Evolutionary conservation across 2,797 vertebrate genomes (phyloP), one percentile per base, ranked within the genome.

Genomic region (Nannoperca obscura): DNA sequence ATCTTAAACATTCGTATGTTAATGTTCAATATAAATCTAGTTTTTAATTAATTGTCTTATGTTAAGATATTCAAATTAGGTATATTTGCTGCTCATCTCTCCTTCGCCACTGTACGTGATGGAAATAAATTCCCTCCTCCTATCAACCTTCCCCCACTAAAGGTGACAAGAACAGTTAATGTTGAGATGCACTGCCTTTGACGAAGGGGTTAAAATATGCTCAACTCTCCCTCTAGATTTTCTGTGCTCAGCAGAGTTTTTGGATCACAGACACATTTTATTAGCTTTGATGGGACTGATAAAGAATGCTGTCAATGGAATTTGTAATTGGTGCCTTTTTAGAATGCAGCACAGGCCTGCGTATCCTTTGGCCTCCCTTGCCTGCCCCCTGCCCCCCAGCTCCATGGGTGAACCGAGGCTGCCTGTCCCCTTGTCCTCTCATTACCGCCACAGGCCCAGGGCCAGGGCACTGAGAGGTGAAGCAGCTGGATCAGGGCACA

Each of bases 241-340:
- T 83, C 90, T 80, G 61, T 86, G 88, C 90, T 91, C 86, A 86
- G 88, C 88, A 82, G 87, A 87, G 68, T 78, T 88, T 86, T 85
- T 82, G 85, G 93, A 95, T 94, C 93, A 94, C 80, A 94, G 87
- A 81, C 53, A 64, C 71, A 52, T 88, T 92, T 93, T 91, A 95
- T 95, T 94, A 90, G 92, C 83, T 32, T 58, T 87, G 93, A 95
- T 94, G 86, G 90, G 76, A 36, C 84, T 81, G 89, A 93, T 81
- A 90, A 73, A 86, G 86, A 89, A 86, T 72, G 88, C 88, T 77
- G 77, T 57, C 82, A 40, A 69, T 84, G 77, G 90, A 92, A 92
- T 94, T 88, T 83, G 78, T 84, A 90, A 90, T 89, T 89, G 88
- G 84, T 82, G 70, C 62, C 79, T 78, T 65, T 83, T 92, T 88